These are phyloP conservation scores for Sesia apiformis DNA, from an alignment of 2,888 invertebrate genomes.

Conservation along the genomic window DNA sequence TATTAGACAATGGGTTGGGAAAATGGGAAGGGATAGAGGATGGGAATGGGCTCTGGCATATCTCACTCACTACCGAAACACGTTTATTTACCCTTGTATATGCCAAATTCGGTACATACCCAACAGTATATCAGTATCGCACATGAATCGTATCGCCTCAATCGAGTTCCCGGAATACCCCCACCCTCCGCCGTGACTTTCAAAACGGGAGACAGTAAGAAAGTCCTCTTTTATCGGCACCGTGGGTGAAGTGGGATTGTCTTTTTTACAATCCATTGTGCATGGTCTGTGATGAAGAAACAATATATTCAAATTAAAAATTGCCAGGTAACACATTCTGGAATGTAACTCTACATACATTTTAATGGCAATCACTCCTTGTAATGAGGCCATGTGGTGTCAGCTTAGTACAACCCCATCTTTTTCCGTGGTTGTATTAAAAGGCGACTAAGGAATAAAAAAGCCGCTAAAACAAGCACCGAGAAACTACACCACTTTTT, in stretches of 20 bases:
- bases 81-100: no score
- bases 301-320: neutral
- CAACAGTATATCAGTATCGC: constrained; percentile 91
- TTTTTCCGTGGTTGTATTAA: no score
- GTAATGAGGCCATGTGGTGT: neutral
- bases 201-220: constrained; percentile 89
- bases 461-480: no score
- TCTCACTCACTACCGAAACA: no score
- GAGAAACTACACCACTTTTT: no score
- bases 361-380: neutral
- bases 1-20: no score
- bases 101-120: constrained; percentile 37
- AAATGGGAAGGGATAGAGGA: no score
- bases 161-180: constrained; percentile 97
- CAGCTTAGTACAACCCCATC: neutral
- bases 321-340: neutral
- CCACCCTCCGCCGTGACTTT: constrained; percentile 98
- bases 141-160: constrained; percentile 96
- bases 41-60: no score
- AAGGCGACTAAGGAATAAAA: no score
- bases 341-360: neutral
- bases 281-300: constrained; percentile 24
- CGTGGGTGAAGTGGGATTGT: constrained; percentile 31
- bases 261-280: constrained; percentile 43
- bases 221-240: constrained; percentile 83